phyloP scores from a whole-genome alignment of 2,888 invertebrate species.

The Heliconius hortense region DNA sequence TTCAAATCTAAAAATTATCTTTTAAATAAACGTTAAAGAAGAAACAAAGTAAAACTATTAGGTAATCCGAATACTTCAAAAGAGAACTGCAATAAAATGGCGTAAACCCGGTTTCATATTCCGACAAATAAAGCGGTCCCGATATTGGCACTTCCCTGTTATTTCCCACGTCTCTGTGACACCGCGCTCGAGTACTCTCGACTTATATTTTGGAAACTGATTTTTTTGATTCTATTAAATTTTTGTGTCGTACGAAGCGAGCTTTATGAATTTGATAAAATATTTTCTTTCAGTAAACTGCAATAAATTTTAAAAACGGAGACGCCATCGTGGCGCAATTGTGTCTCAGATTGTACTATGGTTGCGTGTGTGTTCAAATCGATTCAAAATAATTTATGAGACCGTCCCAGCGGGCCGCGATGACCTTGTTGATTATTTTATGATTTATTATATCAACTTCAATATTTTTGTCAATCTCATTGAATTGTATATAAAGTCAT shows the following conservation, averaged over 20 bases:
- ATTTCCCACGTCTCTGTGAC: slow-evolving; percentile 19
- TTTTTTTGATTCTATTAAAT: neutral
- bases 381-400: no score
- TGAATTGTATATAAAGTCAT: no score
- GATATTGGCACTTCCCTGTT: slow-evolving; percentile 27
- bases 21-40: neutral
- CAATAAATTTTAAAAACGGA: no score
- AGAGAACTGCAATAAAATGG: slow-evolving; percentile 38
- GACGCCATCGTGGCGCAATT: no score
- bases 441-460: no score
- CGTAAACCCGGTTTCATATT: slow-evolving; percentile 41
- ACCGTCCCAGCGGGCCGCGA: no score
- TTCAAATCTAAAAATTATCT: neutral
- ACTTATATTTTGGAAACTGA: slow-evolving; percentile 1
- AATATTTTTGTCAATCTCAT: no score
- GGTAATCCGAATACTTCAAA: neutral
- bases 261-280: neutral
- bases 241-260: no score
- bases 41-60: neutral
- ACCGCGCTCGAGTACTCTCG: slow-evolving; percentile 13
- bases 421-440: no score
- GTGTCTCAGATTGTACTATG: no score
- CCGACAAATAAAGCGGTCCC: slow-evolving; percentile 43
- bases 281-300: neutral
- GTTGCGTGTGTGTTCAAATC: no score